These are phyloP conservation scores for Pristionchus exspectatus DNA, from an alignment of 2,888 invertebrate species.

Conservation along the genomic window DNA sequence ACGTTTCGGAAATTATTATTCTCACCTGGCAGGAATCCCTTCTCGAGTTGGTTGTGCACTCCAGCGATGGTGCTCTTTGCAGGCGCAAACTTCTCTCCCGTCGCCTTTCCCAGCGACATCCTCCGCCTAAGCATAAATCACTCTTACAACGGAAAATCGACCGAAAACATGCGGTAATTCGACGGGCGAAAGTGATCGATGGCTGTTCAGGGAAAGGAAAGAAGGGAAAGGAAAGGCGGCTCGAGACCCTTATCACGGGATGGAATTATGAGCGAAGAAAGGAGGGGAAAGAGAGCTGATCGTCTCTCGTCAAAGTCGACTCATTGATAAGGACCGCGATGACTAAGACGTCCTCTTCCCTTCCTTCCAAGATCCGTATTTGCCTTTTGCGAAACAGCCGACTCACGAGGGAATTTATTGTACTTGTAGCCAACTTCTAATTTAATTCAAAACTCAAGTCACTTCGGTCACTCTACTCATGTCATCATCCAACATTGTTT, in stretches of 20 bases:
- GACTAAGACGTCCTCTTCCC: not conserved
- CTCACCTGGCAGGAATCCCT: conserved; percentile 54
- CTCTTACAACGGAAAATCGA: not conserved
- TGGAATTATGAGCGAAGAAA: not conserved
- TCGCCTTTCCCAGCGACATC: conserved; percentile 55
- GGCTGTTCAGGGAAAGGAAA: not conserved
- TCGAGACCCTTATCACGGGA: not conserved
- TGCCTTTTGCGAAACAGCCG: conserved; percentile 38
- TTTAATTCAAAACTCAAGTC: not conserved
- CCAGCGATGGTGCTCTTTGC: conserved; percentile 26
- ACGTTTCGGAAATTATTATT: not conserved
- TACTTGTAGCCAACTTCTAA: not conserved
- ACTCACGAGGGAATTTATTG: conserved; percentile 1
- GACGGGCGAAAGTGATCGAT: conserved; percentile 38
- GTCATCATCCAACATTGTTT: no score
- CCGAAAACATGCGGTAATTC: not conserved
- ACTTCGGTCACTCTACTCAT: no score
- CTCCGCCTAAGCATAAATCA: not conserved
- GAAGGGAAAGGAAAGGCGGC: not conserved
- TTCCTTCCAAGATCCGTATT: not conserved
- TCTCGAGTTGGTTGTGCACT: conserved; percentile 48
- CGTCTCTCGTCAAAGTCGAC: not conserved
- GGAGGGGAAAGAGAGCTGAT: conserved; percentile 23
- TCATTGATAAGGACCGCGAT: conserved; percentile 35
- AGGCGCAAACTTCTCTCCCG: conserved; percentile 40